Base-by-base conservation (phyloP, 1,140 invertebrate genomes). In the Saccostrea cuccullata region DNA sequence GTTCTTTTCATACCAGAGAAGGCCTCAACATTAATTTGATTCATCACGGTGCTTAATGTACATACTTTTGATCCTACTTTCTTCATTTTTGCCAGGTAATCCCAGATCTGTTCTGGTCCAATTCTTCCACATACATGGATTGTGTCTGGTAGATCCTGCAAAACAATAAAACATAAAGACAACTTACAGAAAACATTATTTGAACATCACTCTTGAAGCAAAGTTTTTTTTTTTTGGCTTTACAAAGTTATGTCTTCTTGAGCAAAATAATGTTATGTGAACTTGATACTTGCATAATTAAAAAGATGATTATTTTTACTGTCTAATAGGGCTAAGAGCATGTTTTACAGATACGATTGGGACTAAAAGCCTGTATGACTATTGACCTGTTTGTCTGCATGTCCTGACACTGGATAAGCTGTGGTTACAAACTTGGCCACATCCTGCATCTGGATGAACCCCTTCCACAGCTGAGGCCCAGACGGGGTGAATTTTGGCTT, bases 91-190 rank as follows among this genome's bases (percentile, higher is more conserved):
- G 96, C 96, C 55, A 99, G 97, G 93, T 99, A 99, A 87, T 98
- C 98, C 97, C 98, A 99, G 13, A 99, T 98, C 64, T 97, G 98
- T 8, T 97, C 97, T 6, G 98, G 98, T 86, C 96, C 96, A 91
- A 99, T 99, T 90, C 98, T 96, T 13, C 98, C 98, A 86, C 98
- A 98, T 55, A 99, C 97, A 91, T 98, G 97, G 26, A 98, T 95
- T n/a, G 97, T 97, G 85, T 97, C 95, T 1, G 97, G 97, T 9
- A 98, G 92, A 94, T 98, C 96, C 91, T 97, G 90, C 8, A 88
- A 91, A 3, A n/a, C 5, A 60, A 20, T 17, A n/a, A 64, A 64
- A 64, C 5, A 20, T 64, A n/a, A 20, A 47, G 47, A 47, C n/a
- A 47, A 47, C 47, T 47, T 47, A 47, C 9, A 47, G 47, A 47